Percentiles rank a stretch among this genome's conserved stretches.
These are phyloP conservation scores for Hedya salicella DNA, from an alignment of 2,888 invertebrate genomes.

Conservation along the genomic window DNA sequence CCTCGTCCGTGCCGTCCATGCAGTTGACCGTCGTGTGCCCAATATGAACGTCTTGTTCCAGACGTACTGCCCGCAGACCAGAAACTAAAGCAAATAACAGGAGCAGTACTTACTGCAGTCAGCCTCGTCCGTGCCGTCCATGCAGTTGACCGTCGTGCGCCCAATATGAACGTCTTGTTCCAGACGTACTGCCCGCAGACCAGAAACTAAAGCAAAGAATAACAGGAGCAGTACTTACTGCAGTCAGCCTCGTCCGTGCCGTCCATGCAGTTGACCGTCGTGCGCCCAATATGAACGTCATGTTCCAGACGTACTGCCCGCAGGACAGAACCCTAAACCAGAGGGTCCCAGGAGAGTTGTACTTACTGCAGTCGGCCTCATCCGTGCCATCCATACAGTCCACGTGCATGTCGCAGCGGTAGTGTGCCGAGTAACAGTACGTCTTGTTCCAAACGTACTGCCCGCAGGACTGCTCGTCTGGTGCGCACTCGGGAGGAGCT, in stretches of 20 bases:
- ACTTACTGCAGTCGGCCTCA: slow-evolving; percentile 98
- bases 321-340: no score
- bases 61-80: no score
- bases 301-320: slow-evolving; percentile 97
- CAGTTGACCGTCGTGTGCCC: no score
- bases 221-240: slow-evolving; percentile 91
- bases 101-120: slow-evolving; percentile 93
- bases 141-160: slow-evolving; percentile 97
- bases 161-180: slow-evolving; percentile 97
- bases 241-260: slow-evolving; percentile 98
- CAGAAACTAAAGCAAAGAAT: no score
- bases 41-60: no score
- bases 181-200: no score
- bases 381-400: slow-evolving; percentile 98
- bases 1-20: no score
- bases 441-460: slow-evolving; percentile 98
- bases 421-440: slow-evolving; percentile 96
- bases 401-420: slow-evolving; percentile 97
- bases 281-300: slow-evolving; percentile 97
- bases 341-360: slow-evolving; percentile 43
- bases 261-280: slow-evolving; percentile 97
- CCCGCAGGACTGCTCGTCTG: slow-evolving; percentile 95
- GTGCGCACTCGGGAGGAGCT: slow-evolving; percentile 98
- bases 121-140: slow-evolving; percentile 97
- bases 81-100: no score